Evolutionary conservation across 35 echinoderm and acorn worm genomes (phyloP).

Genomic region (Patiria miniata): DNA sequence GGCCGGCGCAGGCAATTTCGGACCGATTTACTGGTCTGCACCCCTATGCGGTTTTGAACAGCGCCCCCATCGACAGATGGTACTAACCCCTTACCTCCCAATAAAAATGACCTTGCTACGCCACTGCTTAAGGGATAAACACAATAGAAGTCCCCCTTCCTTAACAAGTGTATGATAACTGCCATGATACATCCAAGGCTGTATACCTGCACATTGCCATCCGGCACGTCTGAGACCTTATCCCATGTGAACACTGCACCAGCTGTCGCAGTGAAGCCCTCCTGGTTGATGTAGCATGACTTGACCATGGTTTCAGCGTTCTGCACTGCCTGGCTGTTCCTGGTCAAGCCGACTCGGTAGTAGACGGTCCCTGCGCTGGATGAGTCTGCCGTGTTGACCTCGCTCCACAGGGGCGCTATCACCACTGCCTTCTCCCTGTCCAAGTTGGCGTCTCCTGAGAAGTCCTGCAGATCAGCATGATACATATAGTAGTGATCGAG

Average conservation of each 20-base stretch:
- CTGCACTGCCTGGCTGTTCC: background rate
- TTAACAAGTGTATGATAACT: too few species aligned
- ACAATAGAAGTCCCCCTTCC: too few species aligned
- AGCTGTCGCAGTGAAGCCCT: background rate
- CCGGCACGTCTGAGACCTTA: background rate
- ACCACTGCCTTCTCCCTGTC: background rate
- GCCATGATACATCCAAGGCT: too few species aligned
- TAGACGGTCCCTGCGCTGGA: background rate
- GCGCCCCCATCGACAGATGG: too few species aligned
- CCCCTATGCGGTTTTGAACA: too few species aligned
- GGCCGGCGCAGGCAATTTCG: too few species aligned
- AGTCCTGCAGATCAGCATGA: background rate
- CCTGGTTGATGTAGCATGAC: constrained; percentile 1
- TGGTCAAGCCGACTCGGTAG: background rate
- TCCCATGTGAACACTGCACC: background rate
- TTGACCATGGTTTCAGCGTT: background rate
- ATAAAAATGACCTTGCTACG: too few species aligned
- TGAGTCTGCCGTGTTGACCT: background rate
- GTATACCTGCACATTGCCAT: too few species aligned
- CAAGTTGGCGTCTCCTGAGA: background rate
- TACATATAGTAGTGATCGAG: too few species aligned
- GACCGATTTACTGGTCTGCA: too few species aligned
- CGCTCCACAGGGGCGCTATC: background rate
- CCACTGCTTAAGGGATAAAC: too few species aligned
- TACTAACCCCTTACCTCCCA: too few species aligned